phyloP scores from a whole-genome alignment of 2,113 vertebrate genomes.

The Neomonachus schauinslandi region DNA sequence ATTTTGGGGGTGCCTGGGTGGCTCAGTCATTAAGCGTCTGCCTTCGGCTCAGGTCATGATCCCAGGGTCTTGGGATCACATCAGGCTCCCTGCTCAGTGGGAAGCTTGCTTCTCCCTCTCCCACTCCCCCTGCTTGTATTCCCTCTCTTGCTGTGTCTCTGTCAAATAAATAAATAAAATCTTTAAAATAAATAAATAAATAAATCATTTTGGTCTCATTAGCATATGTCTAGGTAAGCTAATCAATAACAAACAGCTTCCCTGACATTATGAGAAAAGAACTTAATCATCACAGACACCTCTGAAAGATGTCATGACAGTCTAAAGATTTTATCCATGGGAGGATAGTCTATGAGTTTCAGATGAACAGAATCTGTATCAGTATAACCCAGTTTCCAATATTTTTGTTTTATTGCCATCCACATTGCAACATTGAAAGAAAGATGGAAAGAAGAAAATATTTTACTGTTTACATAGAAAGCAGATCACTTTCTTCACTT shows the following conservation, averaged over 20 bases:
- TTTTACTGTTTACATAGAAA: neutral
- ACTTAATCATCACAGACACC: neutral
- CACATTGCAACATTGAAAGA: neutral
- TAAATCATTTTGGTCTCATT: neutral
- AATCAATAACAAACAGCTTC: neutral
- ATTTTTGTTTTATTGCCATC: neutral
- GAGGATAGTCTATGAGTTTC: neutral
- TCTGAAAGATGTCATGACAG: neutral
- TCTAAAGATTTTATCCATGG: neutral
- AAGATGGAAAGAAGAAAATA: neutral
- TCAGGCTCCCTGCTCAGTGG: too few relatives aligned
- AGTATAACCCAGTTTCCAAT: neutral
- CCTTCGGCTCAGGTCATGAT: too few relatives aligned
- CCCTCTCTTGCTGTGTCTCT: too few relatives aligned
- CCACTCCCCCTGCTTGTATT: too few relatives aligned
- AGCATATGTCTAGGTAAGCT: neutral
- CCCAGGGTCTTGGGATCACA: too few relatives aligned
- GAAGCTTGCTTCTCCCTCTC: too few relatives aligned
- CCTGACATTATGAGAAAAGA: neutral
- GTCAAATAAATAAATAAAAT: too few relatives aligned
- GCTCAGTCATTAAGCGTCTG: too few relatives aligned
- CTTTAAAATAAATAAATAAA: too few relatives aligned
- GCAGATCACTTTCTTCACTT: neutral
- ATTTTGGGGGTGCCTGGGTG: neutral
- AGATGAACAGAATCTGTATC: constrained; percentile 11